Base-by-base conservation (phyloP, 2,113 vertebrate genomes). In the Holacanthus passer region DNA sequence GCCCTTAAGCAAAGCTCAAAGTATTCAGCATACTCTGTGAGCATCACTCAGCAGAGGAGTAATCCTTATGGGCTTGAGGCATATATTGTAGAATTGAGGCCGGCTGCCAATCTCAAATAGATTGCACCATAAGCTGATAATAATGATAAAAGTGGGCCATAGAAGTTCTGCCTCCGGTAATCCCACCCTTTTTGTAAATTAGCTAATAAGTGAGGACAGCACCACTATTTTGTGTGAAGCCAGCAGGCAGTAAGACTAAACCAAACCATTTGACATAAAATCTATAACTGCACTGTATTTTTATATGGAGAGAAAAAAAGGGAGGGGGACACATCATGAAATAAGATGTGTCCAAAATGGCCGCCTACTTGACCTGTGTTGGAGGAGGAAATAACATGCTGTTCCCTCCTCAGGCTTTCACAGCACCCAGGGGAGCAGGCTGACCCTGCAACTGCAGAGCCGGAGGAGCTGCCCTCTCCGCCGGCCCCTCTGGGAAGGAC, bases 321-420 rank as follows among this genome's bases (percentile, higher is more conserved):
- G 43, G 7, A 29, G 70, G 69, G 65, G 45, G 62, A 82, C 39
- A 78, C 68, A 74, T 73, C 22, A 9, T 56, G 27, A 83, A 68
- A 83, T 78, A 64, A 67, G 59, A 85, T 58, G 64, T 85, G 77
- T 87, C 81, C 77, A 89, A 93, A 89, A 93, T 89, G 91, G 87
- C 90, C 55, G 84, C 92, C 87, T 83, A 80, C 76, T 90, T 93
- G 89, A 90, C 87, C 88, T 87, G 84, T 80, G 79, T 55, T 79
- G 67, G 77, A 84, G 86, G 52, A 91, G 87, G 87, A 92, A 87
- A 87, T 87, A 81, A 90, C 90, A 92, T 69, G 69, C 47, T 86
- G 78, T 91, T 92, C 88, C 80, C 71, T 88, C 81, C 85, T 80
- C 63, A 0, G 62, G 78, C 78, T 88, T 82, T 73, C 88, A 83